These are phyloP conservation scores for Asobara japonica DNA, from an alignment of 1,140 invertebrate genomes.

Conservation along the genomic window DNA sequence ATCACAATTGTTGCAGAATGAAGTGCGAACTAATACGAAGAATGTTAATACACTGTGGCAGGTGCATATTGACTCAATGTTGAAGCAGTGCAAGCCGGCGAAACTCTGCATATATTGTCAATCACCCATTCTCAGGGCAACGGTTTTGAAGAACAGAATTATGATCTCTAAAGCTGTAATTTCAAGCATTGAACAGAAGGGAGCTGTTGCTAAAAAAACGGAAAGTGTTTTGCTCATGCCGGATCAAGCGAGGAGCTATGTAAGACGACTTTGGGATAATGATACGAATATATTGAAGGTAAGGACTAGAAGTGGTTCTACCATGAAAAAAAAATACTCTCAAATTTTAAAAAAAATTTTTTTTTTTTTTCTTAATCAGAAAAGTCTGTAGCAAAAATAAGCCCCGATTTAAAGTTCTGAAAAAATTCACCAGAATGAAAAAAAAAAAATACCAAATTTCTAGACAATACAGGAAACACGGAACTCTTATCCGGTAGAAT, in stretches of 20 bases:
- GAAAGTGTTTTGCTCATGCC: conserved; percentile 67
- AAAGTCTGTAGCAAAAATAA: no score
- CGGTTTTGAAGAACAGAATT: conserved; percentile 70
- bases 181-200: conserved; percentile 6
- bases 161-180: conserved; percentile 61
- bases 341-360: no score
- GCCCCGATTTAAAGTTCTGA: no score
- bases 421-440: no score
- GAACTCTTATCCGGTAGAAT: no score
- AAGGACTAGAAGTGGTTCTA: no score
- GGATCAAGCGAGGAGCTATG: conserved; percentile 74
- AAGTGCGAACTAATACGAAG: conserved; percentile 56
- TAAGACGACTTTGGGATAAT: conserved; percentile 80
- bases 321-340: no score
- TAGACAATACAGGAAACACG: no score
- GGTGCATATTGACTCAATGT: conserved; percentile 69
- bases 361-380: no score
- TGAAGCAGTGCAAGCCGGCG: conserved; percentile 62
- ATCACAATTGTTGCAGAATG: conserved; percentile 11
- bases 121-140: conserved; percentile 70
- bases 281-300: conserved; percentile 76
- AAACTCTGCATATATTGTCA: conserved; percentile 75
- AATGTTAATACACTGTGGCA: conserved; percentile 73
- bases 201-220: conserved; percentile 32
- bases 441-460: no score